Evolutionary conservation across 2,113 vertebrate genomes (phyloP), one percentile per base, ranked within the genome.

Genomic region (Rhea pennata): DNA sequence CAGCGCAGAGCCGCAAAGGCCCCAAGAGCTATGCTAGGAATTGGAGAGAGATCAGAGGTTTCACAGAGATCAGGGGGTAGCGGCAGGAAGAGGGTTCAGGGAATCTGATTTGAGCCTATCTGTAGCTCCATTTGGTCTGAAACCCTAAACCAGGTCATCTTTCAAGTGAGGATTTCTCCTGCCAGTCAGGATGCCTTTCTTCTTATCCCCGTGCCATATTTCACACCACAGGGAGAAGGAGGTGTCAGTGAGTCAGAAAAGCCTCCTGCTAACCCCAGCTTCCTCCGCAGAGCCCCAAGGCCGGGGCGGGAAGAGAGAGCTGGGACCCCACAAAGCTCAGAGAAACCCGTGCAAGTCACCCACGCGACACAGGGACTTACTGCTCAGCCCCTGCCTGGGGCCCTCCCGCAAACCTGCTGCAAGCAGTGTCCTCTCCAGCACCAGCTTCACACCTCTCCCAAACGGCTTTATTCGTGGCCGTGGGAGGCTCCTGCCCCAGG

Each of bases 1-100:
- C 31, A 0, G 61, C 77, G 93, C 77, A 33, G 81, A 87, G 61
- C 87, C 70, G 14, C 9, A 10, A 5, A 73, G 86, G 66, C 44
- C 73, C 72, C 62, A 7, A 7, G 67, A 92, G 66, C 61, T 91
- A 39, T 58, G 77, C 20, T 7, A 48, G 46, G 69, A 78, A 74
- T 3, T 96, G 95, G 93, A 96, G 73, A 44, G 66, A 79, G 88
- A 97, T 96, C 93, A 97, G 95, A 97, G 69, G 66, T 29, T 95
- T 65, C 0, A 2, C 76, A 56, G 78, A 0, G 20, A 36, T 65
- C 7, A 54, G 58, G 88, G 91, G 89, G 87, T 78, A 92, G 94
- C 0, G 3, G 73, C 92, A 97, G 95, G 91, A 95, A 93, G 81
- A 80, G 39, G 80, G 33, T 58, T 66, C 0, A 6, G 53, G 72